Percentiles rank a stretch among this genome's conserved stretches.
Evolutionary conservation across 2,113 vertebrate genomes (phyloP).

Genomic region (Hydrolagus affinis): DNA sequence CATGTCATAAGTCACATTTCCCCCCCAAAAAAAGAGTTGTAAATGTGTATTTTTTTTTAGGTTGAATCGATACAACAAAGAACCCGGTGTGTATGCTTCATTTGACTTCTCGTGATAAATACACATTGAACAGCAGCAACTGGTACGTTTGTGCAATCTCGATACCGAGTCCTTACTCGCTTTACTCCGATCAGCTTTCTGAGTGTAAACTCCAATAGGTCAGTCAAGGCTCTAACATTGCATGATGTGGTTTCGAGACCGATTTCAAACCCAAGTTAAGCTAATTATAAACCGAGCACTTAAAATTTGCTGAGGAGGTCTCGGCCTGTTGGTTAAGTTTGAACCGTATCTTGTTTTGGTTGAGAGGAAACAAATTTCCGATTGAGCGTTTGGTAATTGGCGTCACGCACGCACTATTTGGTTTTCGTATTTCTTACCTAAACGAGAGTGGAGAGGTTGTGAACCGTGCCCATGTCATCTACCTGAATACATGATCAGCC

Average conservation of each 20-base stretch:
- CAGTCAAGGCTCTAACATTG: neutral
- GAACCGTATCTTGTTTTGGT: neutral
- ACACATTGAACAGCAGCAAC: neutral
- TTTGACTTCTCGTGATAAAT: neutral
- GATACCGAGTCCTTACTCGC: neutral
- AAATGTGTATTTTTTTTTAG: conserved; percentile 29
- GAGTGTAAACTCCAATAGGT: conserved; percentile 12
- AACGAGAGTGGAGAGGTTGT: conserved; percentile 2
- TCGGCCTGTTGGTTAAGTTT: neutral
- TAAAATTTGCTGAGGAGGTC: conserved; percentile 10
- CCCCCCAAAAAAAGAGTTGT: conserved; percentile 8
- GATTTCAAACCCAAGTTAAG: conserved; percentile 22
- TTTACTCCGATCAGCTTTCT: neutral
- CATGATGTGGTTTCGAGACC: neutral
- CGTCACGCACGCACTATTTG: neutral
- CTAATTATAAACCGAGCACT: conserved; percentile 20
- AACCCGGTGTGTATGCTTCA: conserved; percentile 15
- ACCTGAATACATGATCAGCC: conserved; percentile 15
- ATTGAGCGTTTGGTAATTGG: neutral
- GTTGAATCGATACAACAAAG: conserved; percentile 1
- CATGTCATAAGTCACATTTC: too few species aligned
- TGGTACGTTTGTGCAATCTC: neutral
- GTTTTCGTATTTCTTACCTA: conserved; percentile 8
- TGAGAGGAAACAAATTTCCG: neutral
- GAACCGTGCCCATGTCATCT: conserved; percentile 13